These are phyloP conservation scores for Platorchestia sp. DNA, from an alignment of 1,140 invertebrate genomes.

Conservation along the genomic window DNA sequence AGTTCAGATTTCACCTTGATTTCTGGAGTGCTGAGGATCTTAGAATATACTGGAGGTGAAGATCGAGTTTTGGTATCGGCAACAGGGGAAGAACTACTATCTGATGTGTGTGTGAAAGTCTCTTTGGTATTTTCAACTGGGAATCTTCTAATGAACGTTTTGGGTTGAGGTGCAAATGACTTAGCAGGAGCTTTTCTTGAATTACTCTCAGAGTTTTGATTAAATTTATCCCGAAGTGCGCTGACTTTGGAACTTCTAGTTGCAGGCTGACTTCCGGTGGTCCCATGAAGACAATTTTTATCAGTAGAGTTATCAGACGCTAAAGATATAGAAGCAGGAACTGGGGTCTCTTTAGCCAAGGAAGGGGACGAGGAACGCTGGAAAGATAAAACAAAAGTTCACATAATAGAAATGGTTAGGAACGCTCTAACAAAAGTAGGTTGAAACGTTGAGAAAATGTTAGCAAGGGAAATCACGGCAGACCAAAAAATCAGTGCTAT, in stretches of 20 bases:
- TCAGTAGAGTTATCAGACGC: not conserved
- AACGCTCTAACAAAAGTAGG: not conserved
- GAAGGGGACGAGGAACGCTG: conserved; percentile 18
- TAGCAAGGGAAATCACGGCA: not conserved
- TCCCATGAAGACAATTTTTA: not conserved
- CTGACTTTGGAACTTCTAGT: conserved; percentile 26
- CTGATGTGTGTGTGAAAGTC: not conserved
- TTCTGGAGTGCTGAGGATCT: not conserved
- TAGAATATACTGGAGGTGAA: not conserved
- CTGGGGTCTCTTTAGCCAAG: conserved; percentile 6
- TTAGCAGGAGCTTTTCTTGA: not conserved
- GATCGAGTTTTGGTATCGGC: not conserved
- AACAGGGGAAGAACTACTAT: not conserved
- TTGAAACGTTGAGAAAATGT: not conserved
- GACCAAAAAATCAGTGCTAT: not conserved
- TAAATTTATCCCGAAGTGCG: conserved; percentile 36
- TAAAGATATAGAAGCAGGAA: not conserved
- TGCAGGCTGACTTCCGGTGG: not conserved
- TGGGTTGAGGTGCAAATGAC: not conserved
- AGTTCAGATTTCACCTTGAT: not conserved
- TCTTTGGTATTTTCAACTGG: not conserved
- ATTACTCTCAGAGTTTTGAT: not conserved
- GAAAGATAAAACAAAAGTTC: not conserved
- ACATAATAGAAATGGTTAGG: not conserved
- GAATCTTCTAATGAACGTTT: not conserved